Evolutionary conservation across 2,888 invertebrate species (phyloP), one percentile per base, ranked within the genome.

Genomic region (Drosophila buzzatii): DNA sequence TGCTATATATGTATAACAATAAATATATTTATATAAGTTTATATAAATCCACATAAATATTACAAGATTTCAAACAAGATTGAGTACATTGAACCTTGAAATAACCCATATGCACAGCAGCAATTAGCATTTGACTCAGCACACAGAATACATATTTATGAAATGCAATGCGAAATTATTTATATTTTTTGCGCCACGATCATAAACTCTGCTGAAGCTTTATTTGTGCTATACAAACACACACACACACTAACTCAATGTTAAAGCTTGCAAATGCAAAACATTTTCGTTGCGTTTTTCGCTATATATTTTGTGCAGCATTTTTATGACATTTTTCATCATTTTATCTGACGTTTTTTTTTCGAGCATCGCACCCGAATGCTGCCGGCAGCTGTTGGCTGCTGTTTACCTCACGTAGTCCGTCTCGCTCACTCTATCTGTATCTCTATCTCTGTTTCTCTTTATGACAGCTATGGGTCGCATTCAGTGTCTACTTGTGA

Each of bases 401-500:
- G 47, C 33, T 47, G 39, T 52, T 60, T 52, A 44, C 55, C 41
- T 41, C 39, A 9, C 42, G 9, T 33, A 18, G 35, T 37, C 39
- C 27, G 18, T 44, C 49, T 39, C 57, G 14, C 52, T 70, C 23
- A 51, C 60, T 35, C 35, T n/a, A 9, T 37, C 14, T 3, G 10
- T 58, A 4, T 59, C 20, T 44, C 23, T 35, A 1, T 61, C 42
- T 55, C 45, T 66, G 37, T 59, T 45, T 44, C 41, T 66, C 57
- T 39, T 55, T 51, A 3, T 51, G 81, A 58, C 81, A 91, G 91
- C 77, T 73, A 81, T 71, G 77, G 74, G 78, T 58, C 80, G 84
- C 80, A 86, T 85, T 69, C 85, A 85, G 70, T 83, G 90, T 81
- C 86, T 92, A 75, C 88, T 91, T 74, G 91, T 93, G 76, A 93